Evolutionary conservation across 2,888 invertebrate species (phyloP).

Genomic region (Ptychoptera albimana): DNA sequence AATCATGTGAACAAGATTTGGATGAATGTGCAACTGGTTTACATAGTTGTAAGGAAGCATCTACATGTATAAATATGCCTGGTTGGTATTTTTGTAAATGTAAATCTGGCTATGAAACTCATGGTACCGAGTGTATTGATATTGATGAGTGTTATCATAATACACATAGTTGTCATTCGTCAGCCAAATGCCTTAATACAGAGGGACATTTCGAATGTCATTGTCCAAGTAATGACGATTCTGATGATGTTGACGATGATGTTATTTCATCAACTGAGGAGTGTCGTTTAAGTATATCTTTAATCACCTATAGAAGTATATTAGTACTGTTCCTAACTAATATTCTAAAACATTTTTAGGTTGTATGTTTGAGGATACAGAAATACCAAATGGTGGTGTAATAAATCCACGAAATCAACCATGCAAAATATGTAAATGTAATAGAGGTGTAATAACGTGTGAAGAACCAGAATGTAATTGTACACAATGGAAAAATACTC

Average conservation of each 20-base stretch:
- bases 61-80: conserved; percentile 72
- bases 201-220: conserved; percentile 66
- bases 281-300: conserved; percentile 46
- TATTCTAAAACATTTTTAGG: conserved; percentile 26
- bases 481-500: conserved; percentile 15
- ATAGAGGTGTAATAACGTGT: conserved; percentile 48
- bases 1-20: conserved; percentile 70
- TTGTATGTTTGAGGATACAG: conserved; percentile 55
- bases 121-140: conserved; percentile 40
- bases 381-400: conserved; percentile 41
- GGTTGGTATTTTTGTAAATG: conserved; percentile 85
- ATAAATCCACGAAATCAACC: conserved; percentile 33
- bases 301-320: background rate
- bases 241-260: background rate
- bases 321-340: background rate
- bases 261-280: conserved; percentile 23
- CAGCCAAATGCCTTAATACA: conserved; percentile 61
- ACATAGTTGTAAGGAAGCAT: conserved; percentile 57
- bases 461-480: conserved; percentile 55
- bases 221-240: conserved; percentile 36
- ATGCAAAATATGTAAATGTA: conserved; percentile 35
- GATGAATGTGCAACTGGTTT: conserved; percentile 64
- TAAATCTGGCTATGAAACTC: conserved; percentile 55
- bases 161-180: conserved; percentile 63
- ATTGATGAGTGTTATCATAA: conserved; percentile 68